These are phyloP conservation scores for Automeris io DNA, from an alignment of 2,888 invertebrate species.

Conservation along the genomic window DNA sequence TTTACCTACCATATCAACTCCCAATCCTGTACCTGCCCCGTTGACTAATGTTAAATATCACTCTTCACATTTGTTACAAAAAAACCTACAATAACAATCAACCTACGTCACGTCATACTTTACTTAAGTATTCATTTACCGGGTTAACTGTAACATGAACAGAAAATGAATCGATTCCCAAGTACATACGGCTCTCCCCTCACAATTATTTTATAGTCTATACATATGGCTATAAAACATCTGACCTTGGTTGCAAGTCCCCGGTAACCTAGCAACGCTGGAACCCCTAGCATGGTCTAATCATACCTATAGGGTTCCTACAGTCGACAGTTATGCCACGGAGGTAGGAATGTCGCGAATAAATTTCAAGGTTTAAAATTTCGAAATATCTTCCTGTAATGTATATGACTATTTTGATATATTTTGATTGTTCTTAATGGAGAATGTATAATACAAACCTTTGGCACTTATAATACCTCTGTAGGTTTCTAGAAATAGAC, in stretches of 20 bases:
- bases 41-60: too few relatives aligned
- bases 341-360: constrained; percentile 35
- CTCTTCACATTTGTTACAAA: too few relatives aligned
- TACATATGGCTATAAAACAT: constrained; percentile 52
- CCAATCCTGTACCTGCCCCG: too few relatives aligned
- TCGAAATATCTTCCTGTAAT: neutral
- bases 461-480: too few relatives aligned
- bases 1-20: too few relatives aligned
- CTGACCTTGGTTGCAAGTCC: constrained; percentile 68
- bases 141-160: constrained; percentile 26
- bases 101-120: neutral
- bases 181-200: constrained; percentile 36
- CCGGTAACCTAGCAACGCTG: constrained; percentile 69
- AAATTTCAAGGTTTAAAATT: neutral
- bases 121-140: neutral
- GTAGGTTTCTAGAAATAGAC: too few relatives aligned
- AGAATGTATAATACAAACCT: too few relatives aligned
- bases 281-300: constrained; percentile 67
- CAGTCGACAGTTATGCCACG: constrained; percentile 30
- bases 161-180: constrained; percentile 40
- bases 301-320: constrained; percentile 66
- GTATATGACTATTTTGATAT: neutral
- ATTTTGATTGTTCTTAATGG: too few relatives aligned
- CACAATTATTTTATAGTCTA: constrained; percentile 43
- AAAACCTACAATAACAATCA: neutral